phyloP scores from a whole-genome alignment of 2,888 invertebrate genomes.

The Lymantria dispar region DNA sequence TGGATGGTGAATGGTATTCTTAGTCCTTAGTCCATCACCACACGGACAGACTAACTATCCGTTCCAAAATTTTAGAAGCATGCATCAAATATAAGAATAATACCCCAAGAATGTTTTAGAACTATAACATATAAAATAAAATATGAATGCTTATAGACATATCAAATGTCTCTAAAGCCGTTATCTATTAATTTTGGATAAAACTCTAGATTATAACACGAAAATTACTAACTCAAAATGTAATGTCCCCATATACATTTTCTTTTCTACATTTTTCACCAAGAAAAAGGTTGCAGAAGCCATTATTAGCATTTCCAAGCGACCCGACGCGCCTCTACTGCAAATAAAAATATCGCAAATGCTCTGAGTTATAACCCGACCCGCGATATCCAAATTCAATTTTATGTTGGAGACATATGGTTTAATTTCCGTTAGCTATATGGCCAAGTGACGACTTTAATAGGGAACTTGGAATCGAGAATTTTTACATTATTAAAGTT shows the following conservation, averaged over 20 bases:
- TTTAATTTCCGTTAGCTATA: slow-evolving; percentile 35
- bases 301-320: slow-evolving; percentile 42
- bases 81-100: no score
- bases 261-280: slow-evolving; percentile 9
- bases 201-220: not conserved
- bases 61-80: no score
- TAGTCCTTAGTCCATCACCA: no score
- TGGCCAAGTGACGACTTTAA: slow-evolving; percentile 23
- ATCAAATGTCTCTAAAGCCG: no score
- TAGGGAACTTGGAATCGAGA: slow-evolving; percentile 22
- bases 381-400: slow-evolving; percentile 22
- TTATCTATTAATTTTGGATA: not conserved
- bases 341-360: slow-evolving; percentile 43
- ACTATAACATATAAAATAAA: no score
- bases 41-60: no score
- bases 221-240: slow-evolving; percentile 3
- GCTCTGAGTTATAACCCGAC: slow-evolving; percentile 23
- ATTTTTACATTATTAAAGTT: slow-evolving; percentile 30
- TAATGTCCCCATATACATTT: slow-evolving; percentile 4
- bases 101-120: no score
- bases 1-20: no score
- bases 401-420: slow-evolving; percentile 27
- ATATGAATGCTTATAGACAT: no score
- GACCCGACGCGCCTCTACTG: slow-evolving; percentile 28
- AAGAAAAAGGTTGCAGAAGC: slow-evolving; percentile 31